Conservation (phyloP, 2,888 invertebrate genomes). For the Venusia cambrica region DNA sequence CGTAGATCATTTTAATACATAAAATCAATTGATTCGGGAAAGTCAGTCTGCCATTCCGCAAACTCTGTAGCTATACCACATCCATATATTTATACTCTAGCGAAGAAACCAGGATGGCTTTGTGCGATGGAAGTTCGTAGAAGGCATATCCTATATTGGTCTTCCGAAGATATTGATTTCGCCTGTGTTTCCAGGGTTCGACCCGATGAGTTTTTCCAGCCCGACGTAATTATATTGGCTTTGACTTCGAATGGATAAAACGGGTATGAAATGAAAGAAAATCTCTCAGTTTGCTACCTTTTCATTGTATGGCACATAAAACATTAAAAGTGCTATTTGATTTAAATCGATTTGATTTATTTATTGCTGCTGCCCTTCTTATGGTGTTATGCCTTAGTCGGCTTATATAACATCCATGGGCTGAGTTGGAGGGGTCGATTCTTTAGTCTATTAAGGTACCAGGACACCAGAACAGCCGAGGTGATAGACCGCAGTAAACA, state of each 20-base stretch:
- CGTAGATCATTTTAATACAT: too few relatives aligned
- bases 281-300: too few relatives aligned
- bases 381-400: too few relatives aligned
- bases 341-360: too few relatives aligned
- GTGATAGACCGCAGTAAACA: constrained; percentile 31
- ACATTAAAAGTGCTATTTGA: too few relatives aligned
- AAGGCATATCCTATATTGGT: constrained; percentile 24
- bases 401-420: too few relatives aligned
- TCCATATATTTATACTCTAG: constrained; percentile 2
- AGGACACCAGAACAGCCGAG: constrained; percentile 11
- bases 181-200: constrained; percentile 15
- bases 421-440: too few relatives aligned
- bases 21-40: too few relatives aligned
- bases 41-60: too few relatives aligned
- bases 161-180: constrained; percentile 22
- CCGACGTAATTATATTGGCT: constrained; percentile 20
- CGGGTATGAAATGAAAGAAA: constrained; percentile 13
- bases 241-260: constrained; percentile 13
- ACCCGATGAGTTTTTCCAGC: constrained; percentile 17
- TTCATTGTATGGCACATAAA: too few relatives aligned
- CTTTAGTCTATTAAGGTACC: constrained; percentile 18
- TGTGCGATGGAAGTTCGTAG: constrained; percentile 13
- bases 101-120: constrained; percentile 8
- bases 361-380: too few relatives aligned
- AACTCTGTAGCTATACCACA: too few relatives aligned